Conservation (phyloP, 2,888 invertebrate genomes). For the Corbicula japonica region DNA sequence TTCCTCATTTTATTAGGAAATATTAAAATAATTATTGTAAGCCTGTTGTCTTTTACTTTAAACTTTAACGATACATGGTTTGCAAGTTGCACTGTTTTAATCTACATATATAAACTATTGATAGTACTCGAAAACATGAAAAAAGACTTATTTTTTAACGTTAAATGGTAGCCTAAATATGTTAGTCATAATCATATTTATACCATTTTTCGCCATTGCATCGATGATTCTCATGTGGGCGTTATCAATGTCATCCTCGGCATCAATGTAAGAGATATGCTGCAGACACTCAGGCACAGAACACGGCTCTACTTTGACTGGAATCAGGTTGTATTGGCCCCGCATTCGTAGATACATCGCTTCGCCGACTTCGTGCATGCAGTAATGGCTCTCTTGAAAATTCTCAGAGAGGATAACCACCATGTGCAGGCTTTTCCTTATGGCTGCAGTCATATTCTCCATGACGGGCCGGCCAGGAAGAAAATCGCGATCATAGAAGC, state of each 20-base stretch:
- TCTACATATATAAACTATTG: too few species aligned
- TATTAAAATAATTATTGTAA: too few species aligned
- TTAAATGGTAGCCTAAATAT: too few species aligned
- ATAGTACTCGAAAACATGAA: too few species aligned
- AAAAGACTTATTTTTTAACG: too few species aligned
- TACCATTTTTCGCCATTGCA: background rate
- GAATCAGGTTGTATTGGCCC: background rate
- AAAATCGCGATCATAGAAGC: conserved; percentile 1
- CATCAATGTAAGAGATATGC: background rate
- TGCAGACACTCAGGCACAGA: background rate
- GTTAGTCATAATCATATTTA: too few species aligned
- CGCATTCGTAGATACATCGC: background rate
- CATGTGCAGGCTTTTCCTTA: background rate
- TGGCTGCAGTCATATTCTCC: background rate
- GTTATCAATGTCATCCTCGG: background rate
- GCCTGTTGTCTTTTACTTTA: too few species aligned
- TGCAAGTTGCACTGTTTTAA: too few species aligned
- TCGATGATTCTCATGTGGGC: background rate
- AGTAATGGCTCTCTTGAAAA: conserved; percentile 3
- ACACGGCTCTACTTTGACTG: background rate
- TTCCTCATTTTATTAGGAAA: too few species aligned
- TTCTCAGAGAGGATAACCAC: conserved; percentile 5
- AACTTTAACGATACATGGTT: too few species aligned
- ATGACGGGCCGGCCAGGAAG: background rate
- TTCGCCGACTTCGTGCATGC: background rate